Evolutionary conservation across 1,140 invertebrate species (phyloP).

Genomic region (Panagrolaimus sp.): DNA sequence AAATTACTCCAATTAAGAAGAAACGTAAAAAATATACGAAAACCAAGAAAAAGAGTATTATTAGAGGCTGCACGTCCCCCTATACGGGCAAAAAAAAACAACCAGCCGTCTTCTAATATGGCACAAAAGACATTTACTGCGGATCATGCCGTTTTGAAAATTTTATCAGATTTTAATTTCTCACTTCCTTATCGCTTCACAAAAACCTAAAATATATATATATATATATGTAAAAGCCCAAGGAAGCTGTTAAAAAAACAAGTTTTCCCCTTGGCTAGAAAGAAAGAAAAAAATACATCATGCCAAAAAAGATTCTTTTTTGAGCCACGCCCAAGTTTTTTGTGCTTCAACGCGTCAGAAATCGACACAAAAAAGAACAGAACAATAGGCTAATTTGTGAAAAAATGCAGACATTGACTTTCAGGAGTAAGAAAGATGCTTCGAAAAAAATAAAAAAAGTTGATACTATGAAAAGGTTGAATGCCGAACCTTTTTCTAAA

Average conservation of each 20-base stretch:
- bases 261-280: conserved; percentile 5
- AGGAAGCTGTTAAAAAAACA: conserved; percentile 7
- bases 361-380: not conserved
- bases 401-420: not conserved
- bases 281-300: not conserved
- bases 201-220: not conserved
- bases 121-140: too few species aligned
- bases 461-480: not conserved
- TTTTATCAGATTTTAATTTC: not conserved
- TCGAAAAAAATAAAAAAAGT: not conserved
- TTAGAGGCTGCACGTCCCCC: too few species aligned
- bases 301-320: not conserved
- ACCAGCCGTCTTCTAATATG: too few species aligned
- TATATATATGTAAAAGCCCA: not conserved
- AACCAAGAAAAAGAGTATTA: too few species aligned
- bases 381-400: conserved; percentile 15
- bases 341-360: conserved; percentile 9
- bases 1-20: too few species aligned
- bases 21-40: too few species aligned
- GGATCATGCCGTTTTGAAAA: too few species aligned
- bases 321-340: not conserved
- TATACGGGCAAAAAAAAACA: too few species aligned
- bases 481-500: not conserved
- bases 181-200: not conserved
- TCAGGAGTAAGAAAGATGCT: not conserved